Percentiles rank a stretch among this genome's conserved stretches.
These are phyloP conservation scores for Coregonus clupeaformis DNA, from an alignment of 2,113 vertebrate genomes.

Conservation along the genomic window DNA sequence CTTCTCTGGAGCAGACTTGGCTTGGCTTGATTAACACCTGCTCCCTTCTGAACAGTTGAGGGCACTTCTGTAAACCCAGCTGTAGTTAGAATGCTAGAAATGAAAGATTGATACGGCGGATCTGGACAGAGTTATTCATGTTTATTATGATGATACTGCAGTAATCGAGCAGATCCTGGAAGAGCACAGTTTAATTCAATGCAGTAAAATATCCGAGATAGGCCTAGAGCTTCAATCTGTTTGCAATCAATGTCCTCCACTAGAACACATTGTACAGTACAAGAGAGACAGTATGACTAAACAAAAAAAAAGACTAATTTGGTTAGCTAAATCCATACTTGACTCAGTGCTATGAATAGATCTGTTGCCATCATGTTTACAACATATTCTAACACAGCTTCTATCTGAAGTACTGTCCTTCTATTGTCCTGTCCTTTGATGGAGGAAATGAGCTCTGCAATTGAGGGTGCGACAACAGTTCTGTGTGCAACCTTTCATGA, in stretches of 20 bases:
- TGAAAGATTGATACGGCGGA: neutral
- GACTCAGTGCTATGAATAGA: constrained; percentile 36
- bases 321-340: constrained; percentile 36
- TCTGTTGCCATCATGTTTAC: constrained; percentile 13
- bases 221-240: neutral
- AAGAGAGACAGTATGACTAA: constrained; percentile 36
- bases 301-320: constrained; percentile 43
- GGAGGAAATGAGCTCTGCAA: neutral
- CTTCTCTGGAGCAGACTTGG: neutral
- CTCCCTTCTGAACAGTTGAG: neutral
- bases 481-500: neutral
- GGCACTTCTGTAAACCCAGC: neutral
- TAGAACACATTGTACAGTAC: neutral
- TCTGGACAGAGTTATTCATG: neutral
- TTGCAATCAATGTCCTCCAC: neutral
- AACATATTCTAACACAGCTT: neutral
- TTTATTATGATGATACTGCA: neutral
- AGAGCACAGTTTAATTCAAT: neutral
- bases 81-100: neutral
- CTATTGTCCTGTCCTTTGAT: neutral
- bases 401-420: neutral
- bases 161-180: neutral
- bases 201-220: neutral
- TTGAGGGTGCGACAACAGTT: neutral
- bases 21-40: neutral